Percentiles rank a stretch among this genome's conserved stretches.
Conservation (phyloP, 1,140 invertebrate species). For the Orchestia grillus region DNA sequence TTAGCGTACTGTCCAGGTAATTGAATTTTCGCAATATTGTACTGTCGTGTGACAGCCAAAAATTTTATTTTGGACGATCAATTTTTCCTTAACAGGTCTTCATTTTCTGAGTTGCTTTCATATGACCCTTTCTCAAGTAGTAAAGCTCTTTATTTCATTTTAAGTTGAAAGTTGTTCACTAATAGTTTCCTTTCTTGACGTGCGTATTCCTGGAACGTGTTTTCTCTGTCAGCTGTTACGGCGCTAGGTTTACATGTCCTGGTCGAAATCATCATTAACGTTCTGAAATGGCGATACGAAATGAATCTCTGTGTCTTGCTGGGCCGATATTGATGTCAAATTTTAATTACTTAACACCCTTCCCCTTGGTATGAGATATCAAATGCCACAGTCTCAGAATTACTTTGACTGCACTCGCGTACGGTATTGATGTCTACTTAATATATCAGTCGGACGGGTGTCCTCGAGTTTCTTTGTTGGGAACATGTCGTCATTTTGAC, state of each 20-base stretch:
- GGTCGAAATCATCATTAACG: not conserved
- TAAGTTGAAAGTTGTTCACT: not conserved
- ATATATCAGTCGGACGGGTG: not conserved
- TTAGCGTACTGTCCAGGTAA: not conserved
- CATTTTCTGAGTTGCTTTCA: not conserved
- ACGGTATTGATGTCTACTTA: not conserved
- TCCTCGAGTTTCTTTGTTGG: not conserved
- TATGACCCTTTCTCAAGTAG: not conserved
- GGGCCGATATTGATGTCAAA: not conserved
- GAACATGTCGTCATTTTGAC: not conserved
- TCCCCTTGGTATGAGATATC: not conserved
- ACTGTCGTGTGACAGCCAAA: not conserved
- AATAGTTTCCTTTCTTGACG: not conserved
- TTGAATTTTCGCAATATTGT: not conserved
- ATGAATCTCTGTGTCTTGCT: not conserved
- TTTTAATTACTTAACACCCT: not conserved
- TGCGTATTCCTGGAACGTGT: not conserved
- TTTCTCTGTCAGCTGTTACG: not conserved
- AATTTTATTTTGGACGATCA: not conserved
- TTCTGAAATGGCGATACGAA: not conserved
- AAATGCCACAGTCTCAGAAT: not conserved
- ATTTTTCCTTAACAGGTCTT: not conserved
- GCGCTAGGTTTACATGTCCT: not conserved
- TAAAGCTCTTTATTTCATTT: not conserved
- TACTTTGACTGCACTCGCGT: not conserved